Evolutionary conservation across 2,113 vertebrate species (phyloP).

Genomic region (Litocranius walleri): DNA sequence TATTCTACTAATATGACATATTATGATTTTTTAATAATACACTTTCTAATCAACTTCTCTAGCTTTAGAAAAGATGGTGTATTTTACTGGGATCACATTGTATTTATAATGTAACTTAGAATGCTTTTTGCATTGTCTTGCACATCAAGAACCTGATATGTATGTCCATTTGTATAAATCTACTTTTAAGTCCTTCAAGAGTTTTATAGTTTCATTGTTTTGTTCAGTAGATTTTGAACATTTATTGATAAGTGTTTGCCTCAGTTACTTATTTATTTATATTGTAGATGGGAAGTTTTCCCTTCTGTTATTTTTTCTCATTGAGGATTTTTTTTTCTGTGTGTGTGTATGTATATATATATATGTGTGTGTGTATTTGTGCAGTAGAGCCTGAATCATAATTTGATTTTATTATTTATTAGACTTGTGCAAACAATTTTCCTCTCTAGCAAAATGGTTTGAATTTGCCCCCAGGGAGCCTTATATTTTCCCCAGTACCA

Average conservation of each 20-base stretch:
- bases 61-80: neutral
- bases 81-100: neutral
- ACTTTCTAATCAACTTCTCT: neutral
- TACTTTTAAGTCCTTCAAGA: neutral
- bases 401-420: neutral
- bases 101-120: neutral
- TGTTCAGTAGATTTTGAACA: neutral
- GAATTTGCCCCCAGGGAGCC: neutral
- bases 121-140: neutral
- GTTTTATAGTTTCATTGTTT: neutral
- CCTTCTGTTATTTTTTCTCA: neutral
- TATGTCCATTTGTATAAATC: neutral
- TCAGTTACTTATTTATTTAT: conserved; percentile 1
- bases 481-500: neutral
- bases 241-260: neutral
- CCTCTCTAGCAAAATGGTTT: neutral
- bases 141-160: neutral
- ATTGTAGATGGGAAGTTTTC: neutral
- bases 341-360: neutral
- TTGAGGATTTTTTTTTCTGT: neutral
- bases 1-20: neutral
- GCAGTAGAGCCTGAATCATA: neutral
- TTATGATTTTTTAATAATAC: neutral
- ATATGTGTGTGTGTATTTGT: neutral
- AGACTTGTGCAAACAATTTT: neutral